Conservation (phyloP, 2,888 invertebrate genomes). For the Leistus spinibarbis region DNA sequence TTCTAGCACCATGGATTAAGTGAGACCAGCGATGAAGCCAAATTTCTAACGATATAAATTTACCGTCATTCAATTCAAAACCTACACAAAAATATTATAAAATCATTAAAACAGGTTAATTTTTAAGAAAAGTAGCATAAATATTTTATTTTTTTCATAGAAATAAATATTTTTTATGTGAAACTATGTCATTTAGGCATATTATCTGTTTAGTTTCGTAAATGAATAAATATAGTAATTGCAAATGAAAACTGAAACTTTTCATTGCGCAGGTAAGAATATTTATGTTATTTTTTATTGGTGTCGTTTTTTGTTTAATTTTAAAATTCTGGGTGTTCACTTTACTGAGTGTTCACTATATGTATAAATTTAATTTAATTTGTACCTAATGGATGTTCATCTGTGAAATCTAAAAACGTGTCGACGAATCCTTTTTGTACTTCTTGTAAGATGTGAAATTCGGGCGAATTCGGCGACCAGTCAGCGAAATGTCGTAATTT, state of each 20-base stretch:
- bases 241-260: no score
- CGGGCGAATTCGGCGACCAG: conserved; percentile 75
- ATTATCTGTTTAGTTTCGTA: no score
- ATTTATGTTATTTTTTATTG: no score
- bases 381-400: conserved; percentile 61
- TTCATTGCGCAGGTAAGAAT: no score
- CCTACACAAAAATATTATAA: conserved; percentile 46
- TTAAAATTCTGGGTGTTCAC: no score
- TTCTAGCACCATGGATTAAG: conserved; percentile 59
- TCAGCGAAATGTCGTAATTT: conserved; percentile 75
- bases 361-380: background rate
- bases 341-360: no score
- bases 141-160: background rate
- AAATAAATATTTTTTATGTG: no score
- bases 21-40: conserved; percentile 75
- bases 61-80: conserved; percentile 54
- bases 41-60: conserved; percentile 67
- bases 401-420: conserved; percentile 67
- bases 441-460: conserved; percentile 73
- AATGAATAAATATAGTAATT: no score
- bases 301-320: no score
- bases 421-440: conserved; percentile 74
- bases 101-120: background rate
- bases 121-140: background rate
- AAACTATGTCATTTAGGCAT: no score